Evolutionary conservation across 2,797 vertebrate species (phyloP), one percentile per base, ranked within the genome.

Genomic region (Sebastiscus albofasciatus): DNA sequence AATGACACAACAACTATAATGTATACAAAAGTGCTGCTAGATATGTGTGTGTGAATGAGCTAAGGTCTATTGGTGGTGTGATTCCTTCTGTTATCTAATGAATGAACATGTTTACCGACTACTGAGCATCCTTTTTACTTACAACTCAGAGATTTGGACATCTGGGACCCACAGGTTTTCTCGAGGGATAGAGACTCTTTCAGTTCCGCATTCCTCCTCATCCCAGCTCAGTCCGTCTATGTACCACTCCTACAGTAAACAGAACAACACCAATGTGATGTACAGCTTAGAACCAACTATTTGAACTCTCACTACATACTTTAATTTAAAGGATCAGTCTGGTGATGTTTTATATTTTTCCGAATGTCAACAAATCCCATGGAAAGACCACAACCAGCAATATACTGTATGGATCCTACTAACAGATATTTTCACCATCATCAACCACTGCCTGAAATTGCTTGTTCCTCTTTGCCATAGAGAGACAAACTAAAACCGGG

Each of bases 151-250:
- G 10, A 93, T 85, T 3, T 9, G 3, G n/a, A 92, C 18, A 39
- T 93, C 92, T 68, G 92, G 84, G 46, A 81, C 4, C 90, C 92
- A 92, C 39, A 92, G 78, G 0, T 74, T 72, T 27, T 88, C 72
- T 18, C 89, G 82, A 33, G 67, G 84, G 16, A 93, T 31, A 7
- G 90, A 82, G 16, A 93, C 61, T 75, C 78, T 71, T 1, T 24
- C 0, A 7, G 83, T 3, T 64, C 89, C 92, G 75, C 92, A 93
- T 70, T 91, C 54, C 46, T 85, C 5, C 73, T 81, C 59, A 34
- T 92, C 86, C 92, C 90, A 93, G 68, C 79, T 87, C 75, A 93
- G 77, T 14, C 83, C 88, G 3, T 75, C 56, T 9, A 91, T 89
- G 0, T 90, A 3, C 90, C 92, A 93, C 55, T 85, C 33, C 90